Conservation (phyloP, 30 jellyfish, hydroid and myxozoan species). For the Turritopsis dohrnii region DNA sequence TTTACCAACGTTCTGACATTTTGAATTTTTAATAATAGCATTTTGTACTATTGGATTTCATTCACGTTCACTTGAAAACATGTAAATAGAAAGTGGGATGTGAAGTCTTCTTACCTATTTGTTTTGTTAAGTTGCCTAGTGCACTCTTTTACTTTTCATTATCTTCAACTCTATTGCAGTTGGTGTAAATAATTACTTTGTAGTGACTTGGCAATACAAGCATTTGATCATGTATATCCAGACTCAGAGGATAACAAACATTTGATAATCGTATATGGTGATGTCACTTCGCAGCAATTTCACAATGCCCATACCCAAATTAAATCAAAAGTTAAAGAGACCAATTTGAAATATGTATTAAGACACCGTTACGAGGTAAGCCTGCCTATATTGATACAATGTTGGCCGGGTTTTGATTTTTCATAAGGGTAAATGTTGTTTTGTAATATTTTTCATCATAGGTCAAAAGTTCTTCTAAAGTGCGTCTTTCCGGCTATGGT, state of each 20-base stretch:
- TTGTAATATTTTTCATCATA: neutral
- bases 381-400: no score
- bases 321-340: neutral
- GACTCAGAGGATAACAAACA: conserved; percentile 31
- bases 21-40: no score
- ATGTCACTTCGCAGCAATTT: conserved; percentile 16
- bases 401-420: no score
- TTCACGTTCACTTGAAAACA: no score
- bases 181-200: neutral
- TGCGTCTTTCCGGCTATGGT: conserved; percentile 88
- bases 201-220: neutral
- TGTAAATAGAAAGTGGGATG: no score
- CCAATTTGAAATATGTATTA: conserved; percentile 24
- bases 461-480: conserved; percentile 25
- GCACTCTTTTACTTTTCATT: no score
- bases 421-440: neutral
- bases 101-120: no score
- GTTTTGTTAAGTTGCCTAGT: no score
- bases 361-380: conserved; percentile 35
- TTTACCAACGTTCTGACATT: no score
- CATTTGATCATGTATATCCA: conserved; percentile 83
- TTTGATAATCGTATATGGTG: conserved; percentile 56
- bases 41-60: no score
- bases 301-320: conserved; percentile 13
- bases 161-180: no score